Evolutionary conservation across 2,113 vertebrate species (phyloP).

Genomic region (Corythaeola cristata): DNA sequence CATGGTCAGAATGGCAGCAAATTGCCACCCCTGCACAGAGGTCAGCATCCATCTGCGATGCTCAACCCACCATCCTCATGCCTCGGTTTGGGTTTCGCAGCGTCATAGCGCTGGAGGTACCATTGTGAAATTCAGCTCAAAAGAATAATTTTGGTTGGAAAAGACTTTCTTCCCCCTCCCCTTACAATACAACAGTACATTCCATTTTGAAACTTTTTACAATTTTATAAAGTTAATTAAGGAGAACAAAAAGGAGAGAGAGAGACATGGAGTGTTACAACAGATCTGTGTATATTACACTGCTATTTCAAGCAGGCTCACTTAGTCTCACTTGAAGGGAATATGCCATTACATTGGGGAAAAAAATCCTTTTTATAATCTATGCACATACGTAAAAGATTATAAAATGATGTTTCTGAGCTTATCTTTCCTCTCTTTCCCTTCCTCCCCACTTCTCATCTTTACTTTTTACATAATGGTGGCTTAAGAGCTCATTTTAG

Average conservation of each 20-base stretch:
- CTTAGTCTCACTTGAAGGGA: not conserved
- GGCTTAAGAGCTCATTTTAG: not conserved
- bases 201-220: not conserved
- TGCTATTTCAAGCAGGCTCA: not conserved
- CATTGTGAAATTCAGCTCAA: not conserved
- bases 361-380: not conserved
- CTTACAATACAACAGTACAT: not conserved
- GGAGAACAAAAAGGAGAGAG: not conserved
- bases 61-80: not conserved
- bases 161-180: not conserved
- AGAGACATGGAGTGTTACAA: not conserved
- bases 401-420: not conserved
- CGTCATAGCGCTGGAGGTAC: rapidly evolving
- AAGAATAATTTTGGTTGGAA: not conserved
- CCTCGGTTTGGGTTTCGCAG: not conserved
- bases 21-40: rapidly evolving
- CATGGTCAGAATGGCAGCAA: not conserved
- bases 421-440: not conserved
- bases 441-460: not conserved
- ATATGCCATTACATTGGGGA: not conserved
- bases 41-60: not conserved
- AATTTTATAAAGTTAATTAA: not conserved
- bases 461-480: not conserved
- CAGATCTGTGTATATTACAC: not conserved
- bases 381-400: not conserved